These are phyloP conservation scores for Hybognathus amarus DNA, from an alignment of 2,797 vertebrate species.

Conservation along the genomic window DNA sequence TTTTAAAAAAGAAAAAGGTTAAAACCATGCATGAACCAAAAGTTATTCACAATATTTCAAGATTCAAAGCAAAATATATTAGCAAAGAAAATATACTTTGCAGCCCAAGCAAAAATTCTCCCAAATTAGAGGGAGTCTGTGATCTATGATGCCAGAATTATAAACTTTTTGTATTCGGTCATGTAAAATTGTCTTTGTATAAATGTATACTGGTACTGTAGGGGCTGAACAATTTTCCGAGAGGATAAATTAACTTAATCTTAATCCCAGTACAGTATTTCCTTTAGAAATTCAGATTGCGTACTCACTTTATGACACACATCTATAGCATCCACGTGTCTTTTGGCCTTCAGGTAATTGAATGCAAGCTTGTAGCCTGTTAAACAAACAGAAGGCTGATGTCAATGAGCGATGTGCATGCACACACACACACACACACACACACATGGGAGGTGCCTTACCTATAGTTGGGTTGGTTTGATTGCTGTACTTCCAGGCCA, in stretches of 20 bases:
- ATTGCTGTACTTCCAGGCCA: slow-evolving; percentile 96
- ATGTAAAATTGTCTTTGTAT: no score
- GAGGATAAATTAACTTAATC: no score
- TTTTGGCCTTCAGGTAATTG: slow-evolving; percentile 97
- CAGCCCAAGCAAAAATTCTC: no score
- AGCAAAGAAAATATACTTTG: no score
- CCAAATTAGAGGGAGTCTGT: no score
- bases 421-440: slow-evolving; percentile 18
- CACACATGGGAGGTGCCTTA: slow-evolving; percentile 58
- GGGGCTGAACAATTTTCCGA: no score
- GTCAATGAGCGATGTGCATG: background rate
- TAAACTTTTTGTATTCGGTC: no score
- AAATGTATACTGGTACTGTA: no score
- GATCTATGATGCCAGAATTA: no score
- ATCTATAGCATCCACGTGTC: slow-evolving; percentile 92
- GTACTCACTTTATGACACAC: slow-evolving; percentile 93
- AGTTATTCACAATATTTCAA: background rate
- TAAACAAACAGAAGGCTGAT: slow-evolving; percentile 55
- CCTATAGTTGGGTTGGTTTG: slow-evolving; percentile 91
- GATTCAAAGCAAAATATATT: background rate
- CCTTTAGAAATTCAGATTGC: background rate
- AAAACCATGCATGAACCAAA: background rate
- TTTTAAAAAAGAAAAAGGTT: background rate
- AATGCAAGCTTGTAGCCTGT: slow-evolving; percentile 98
- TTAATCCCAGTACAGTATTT: background rate